Evolutionary conservation across 2,888 invertebrate species (phyloP).

Genomic region (Sinohyriopsis cumingii): DNA sequence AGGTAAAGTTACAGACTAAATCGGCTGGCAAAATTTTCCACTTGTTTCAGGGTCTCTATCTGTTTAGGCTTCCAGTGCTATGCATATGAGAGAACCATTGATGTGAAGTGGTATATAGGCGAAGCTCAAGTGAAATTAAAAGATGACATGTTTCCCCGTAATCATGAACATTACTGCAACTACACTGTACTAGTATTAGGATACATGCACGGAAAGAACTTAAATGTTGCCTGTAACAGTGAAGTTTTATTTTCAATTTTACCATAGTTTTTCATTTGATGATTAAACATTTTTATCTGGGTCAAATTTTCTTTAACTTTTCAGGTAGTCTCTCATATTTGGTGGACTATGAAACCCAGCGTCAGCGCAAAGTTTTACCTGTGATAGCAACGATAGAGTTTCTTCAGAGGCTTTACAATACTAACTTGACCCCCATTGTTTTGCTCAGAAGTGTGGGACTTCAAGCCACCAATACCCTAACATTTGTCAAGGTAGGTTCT

Average conservation of each 20-base stretch:
- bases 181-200: neutral
- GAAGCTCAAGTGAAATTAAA: too few species aligned
- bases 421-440: conserved; percentile 79
- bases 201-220: neutral
- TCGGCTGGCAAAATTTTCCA: too few species aligned
- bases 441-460: conserved; percentile 87
- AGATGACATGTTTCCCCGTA: too few species aligned
- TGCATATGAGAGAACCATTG: too few species aligned
- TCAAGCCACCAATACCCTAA: conserved; percentile 73
- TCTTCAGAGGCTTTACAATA: conserved; percentile 87
- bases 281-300: neutral
- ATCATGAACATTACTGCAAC: too few species aligned
- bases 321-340: conserved; percentile 82
- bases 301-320: neutral
- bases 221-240: neutral
- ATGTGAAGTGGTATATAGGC: too few species aligned
- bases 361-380: conserved; percentile 91
- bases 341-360: conserved; percentile 85
- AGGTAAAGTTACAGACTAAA: too few species aligned
- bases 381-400: conserved; percentile 90
- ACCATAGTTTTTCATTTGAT: neutral
- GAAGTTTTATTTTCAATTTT: neutral
- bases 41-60: too few species aligned
- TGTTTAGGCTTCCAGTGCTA: too few species aligned
- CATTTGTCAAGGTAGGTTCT: conserved; percentile 54